phyloP scores from a whole-genome alignment of 2,797 vertebrate genomes.

The Miichthys miiuy region DNA sequence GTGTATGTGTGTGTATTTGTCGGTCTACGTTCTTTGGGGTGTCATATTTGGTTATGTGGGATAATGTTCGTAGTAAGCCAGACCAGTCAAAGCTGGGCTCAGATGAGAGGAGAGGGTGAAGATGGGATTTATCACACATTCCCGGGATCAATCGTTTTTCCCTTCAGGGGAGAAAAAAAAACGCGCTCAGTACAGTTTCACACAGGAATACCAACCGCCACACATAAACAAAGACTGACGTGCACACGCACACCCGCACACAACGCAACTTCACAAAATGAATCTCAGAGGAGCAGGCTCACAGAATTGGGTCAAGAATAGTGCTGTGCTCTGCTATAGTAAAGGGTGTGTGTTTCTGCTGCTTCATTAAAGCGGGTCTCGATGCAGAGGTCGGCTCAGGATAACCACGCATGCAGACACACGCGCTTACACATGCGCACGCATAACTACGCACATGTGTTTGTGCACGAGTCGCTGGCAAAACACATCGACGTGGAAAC shows the following conservation, averaged over 20 bases:
- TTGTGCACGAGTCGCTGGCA: background rate
- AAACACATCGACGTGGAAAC: background rate
- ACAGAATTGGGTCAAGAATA: slow-evolving; percentile 78
- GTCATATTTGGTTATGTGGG: slow-evolving; percentile 70
- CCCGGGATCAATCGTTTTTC: slow-evolving; percentile 69
- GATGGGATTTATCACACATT: slow-evolving; percentile 80
- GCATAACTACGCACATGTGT: background rate
- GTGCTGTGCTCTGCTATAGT: slow-evolving; percentile 68
- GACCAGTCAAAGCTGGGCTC: slow-evolving; percentile 59
- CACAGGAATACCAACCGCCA: slow-evolving; percentile 44
- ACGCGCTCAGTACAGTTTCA: slow-evolving; percentile 37
- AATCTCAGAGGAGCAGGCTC: slow-evolving; percentile 63
- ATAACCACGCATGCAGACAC: slow-evolving; percentile 40
- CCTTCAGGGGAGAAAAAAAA: slow-evolving; percentile 34
- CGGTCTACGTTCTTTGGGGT: slow-evolving; percentile 52
- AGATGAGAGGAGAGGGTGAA: slow-evolving; percentile 70
- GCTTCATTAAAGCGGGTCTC: slow-evolving; percentile 65
- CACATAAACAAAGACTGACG: slow-evolving; percentile 45
- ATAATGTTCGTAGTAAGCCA: slow-evolving; percentile 62
- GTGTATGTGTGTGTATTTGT: slow-evolving; percentile 12
- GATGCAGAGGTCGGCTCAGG: slow-evolving; percentile 62
- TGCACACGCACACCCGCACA: slow-evolving; percentile 36
- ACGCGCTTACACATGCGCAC: background rate
- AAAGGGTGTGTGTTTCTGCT: slow-evolving; percentile 57
- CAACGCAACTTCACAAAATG: slow-evolving; percentile 62